Conservation (phyloP, 2,888 invertebrate species). For the Caenorhabditis sp. region DNA sequence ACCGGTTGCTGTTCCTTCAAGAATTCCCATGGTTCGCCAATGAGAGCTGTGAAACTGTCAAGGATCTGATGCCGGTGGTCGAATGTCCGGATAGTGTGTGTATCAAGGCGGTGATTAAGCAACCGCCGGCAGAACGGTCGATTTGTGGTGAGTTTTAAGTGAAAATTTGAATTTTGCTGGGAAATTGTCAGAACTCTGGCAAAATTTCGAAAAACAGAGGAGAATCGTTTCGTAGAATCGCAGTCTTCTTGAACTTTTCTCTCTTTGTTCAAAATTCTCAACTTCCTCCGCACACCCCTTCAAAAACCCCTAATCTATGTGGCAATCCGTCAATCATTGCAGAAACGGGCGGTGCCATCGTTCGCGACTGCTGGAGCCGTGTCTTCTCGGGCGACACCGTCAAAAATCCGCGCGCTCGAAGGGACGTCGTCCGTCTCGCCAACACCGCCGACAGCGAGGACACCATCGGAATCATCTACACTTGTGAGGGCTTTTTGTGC, state of each 20-base stretch:
- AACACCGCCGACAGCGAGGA: slow-evolving; percentile 52
- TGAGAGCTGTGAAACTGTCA: slow-evolving; percentile 74
- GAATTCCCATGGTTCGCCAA: slow-evolving; percentile 73
- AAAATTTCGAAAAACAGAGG: no score
- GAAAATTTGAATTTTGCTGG: no score
- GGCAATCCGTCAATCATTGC: slow-evolving; percentile 52
- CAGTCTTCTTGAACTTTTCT: not conserved
- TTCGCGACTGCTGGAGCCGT: slow-evolving; percentile 80
- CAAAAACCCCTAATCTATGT: not conserved
- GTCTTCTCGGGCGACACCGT: slow-evolving; percentile 63
- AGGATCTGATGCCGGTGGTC: slow-evolving; percentile 71
- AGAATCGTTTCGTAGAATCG: no score
- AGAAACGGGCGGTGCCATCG: slow-evolving; percentile 77
- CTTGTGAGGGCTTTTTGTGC: slow-evolving; percentile 78
- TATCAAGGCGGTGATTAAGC: slow-evolving; percentile 78
- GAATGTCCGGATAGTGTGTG: slow-evolving; percentile 76
- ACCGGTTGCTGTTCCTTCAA: slow-evolving; percentile 70
- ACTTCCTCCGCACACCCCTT: slow-evolving; percentile 8
- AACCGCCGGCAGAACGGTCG: slow-evolving; percentile 74
- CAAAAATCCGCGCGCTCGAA: slow-evolving; percentile 62
- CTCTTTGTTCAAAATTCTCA: no score
- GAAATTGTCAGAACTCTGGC: no score
- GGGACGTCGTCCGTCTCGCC: slow-evolving; percentile 71
- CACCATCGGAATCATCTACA: slow-evolving; percentile 77
- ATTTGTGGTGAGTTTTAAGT: slow-evolving; percentile 75